phyloP scores from a whole-genome alignment of 2,797 vertebrate species.

The Yasuhikotakia modesta region DNA sequence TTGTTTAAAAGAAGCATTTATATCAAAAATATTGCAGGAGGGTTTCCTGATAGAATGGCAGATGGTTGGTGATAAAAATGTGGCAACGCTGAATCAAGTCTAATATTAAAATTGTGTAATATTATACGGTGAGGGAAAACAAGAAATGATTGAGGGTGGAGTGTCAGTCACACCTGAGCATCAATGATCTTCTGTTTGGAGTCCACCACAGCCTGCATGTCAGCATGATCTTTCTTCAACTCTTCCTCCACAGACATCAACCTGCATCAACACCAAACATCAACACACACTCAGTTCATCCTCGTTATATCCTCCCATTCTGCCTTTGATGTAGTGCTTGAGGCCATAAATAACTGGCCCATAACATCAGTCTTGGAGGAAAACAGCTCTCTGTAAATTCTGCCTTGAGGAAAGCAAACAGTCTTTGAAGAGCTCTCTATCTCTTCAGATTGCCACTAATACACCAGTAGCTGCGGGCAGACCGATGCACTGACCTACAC shows the following conservation, averaged over 20 bases:
- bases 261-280: conserved; percentile 69
- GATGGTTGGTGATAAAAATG: neutral
- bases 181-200: conserved; percentile 97
- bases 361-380: conserved; percentile 15
- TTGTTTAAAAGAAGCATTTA: neutral
- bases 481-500: neutral
- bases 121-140: neutral
- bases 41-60: too few relatives aligned
- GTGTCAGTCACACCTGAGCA: conserved; percentile 81
- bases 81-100: neutral
- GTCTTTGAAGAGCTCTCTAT: neutral
- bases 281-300: conserved; percentile 24
- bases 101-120: too few relatives aligned
- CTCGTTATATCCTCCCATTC: conserved; percentile 5
- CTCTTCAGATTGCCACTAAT: conserved; percentile 20
- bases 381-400: conserved; percentile 11
- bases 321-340: conserved; percentile 18
- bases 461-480: conserved; percentile 4
- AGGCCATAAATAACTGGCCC: conserved; percentile 20
- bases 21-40: neutral
- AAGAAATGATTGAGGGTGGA: neutral
- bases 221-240: conserved; percentile 92
- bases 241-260: conserved; percentile 96
- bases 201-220: conserved; percentile 96
- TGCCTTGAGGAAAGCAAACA: conserved; percentile 27